Base-by-base conservation (phyloP, 1,140 invertebrate genomes). In the Nephotettix cincticeps region DNA sequence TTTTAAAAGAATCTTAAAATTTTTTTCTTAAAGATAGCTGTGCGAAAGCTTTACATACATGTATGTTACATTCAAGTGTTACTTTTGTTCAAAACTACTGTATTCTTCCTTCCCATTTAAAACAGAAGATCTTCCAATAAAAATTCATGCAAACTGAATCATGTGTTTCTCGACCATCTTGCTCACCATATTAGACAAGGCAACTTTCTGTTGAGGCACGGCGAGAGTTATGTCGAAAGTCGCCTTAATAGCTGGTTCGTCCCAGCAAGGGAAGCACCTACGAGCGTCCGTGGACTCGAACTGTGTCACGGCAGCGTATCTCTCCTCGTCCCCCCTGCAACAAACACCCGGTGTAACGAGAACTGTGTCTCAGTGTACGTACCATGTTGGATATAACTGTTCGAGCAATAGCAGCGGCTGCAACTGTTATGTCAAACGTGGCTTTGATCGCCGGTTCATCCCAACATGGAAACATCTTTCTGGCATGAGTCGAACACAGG, bases 201-300 rank as follows among this genome's bases (percentile, higher is more conserved):
- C 94, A 6, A 94, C 90, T 71, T 90, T 84, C 76, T 90, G 86
- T 68, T 86, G 83, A 1, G 93, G 92, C 69, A 95, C 91, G 74
- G 90, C 86, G 2, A 99, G 81, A 0, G 90, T 91, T 58, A 99
- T 92, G 80, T 96, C 91, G 85, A 99, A 99, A 1, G 94, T 96
- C 3, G 96, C 93, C 82, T 99, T 99, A 9, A 95, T 86, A 13
- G 94, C 93, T 40, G 97, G 97, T 80, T 99, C 97, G 83, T 99
- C 97, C 95, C 95, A 99, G 81, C 96, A 98, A 9, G 97, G 96
- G 78, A 99, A 98, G 78, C 95, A 96, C 74, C 93, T 84, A 67
- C 96, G 85, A 19, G 96, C 96, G 87, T 97, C 94, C 27, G 94
- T 96, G 0, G 96, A 85, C 84, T 97, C 91, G 81, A 97, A 97